Evolutionary conservation across 2,797 vertebrate species (phyloP).

Genomic region (Delichon dasypus): DNA sequence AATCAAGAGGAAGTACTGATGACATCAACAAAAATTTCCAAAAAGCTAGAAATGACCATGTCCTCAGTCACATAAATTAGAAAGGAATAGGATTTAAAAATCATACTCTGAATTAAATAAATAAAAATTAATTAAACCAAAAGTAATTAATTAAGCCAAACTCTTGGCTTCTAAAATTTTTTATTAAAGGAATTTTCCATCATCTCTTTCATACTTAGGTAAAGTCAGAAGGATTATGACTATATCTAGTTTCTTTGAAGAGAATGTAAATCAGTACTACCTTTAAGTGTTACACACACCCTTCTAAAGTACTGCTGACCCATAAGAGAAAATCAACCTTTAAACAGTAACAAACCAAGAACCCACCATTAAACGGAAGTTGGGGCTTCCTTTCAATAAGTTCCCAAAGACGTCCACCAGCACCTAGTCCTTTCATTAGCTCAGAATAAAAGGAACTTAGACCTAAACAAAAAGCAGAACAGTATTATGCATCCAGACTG

Average conservation of each 20-base stretch:
- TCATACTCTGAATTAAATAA: background rate
- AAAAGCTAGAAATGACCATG: background rate
- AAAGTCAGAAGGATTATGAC: background rate
- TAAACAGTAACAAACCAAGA: background rate
- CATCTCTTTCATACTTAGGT: background rate
- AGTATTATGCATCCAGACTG: background rate
- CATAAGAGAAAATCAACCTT: background rate
- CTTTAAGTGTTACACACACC: background rate
- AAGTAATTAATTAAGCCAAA: background rate
- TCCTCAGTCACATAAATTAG: background rate
- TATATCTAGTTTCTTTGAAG: background rate
- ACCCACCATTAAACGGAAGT: slow-evolving; percentile 87
- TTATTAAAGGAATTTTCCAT: background rate
- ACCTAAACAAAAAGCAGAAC: slow-evolving; percentile 73
- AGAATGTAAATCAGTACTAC: background rate
- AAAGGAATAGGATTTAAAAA: background rate
- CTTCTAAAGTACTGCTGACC: background rate
- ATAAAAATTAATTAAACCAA: background rate
- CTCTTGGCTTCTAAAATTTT: background rate
- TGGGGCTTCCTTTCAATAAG: slow-evolving; percentile 89
- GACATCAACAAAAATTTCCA: background rate
- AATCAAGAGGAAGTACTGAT: background rate
- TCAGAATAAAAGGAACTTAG: slow-evolving; percentile 97
- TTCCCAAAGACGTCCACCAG: slow-evolving; percentile 92
- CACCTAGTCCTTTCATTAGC: slow-evolving; percentile 97